These are phyloP conservation scores for Axinella damicornis DNA, from an alignment of 37 sponge, comb jelly and placozoan species.

Conservation along the genomic window DNA sequence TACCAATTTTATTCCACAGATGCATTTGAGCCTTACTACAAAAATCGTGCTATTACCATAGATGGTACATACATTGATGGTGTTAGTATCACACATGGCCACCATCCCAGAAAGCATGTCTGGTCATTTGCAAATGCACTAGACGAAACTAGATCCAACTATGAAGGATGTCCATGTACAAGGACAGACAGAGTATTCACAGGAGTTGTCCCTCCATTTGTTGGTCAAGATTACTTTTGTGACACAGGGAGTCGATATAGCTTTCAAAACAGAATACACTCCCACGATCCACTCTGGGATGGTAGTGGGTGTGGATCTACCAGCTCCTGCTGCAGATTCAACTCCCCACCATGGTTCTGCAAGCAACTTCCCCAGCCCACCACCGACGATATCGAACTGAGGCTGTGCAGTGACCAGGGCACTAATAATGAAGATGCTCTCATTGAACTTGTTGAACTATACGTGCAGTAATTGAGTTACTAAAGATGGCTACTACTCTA, in stretches of 20 bases:
- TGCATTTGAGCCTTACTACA: conserved; percentile 9
- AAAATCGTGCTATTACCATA: neutral
- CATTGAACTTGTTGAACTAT: conserved; percentile 24
- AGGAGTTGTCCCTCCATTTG: conserved; percentile 23
- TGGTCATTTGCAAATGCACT: conserved; percentile 59
- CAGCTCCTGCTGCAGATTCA: conserved; percentile 29
- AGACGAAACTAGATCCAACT: conserved; percentile 22
- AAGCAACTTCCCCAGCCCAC: conserved; percentile 20
- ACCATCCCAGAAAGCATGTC: conserved; percentile 20
- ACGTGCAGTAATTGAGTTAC: conserved; percentile 1
- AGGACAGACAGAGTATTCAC: neutral
- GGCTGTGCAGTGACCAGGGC: conserved; percentile 13
- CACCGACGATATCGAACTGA: conserved; percentile 21
- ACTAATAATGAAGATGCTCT: conserved; percentile 5
- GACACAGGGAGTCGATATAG: conserved; percentile 28
- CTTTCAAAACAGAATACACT: neutral
- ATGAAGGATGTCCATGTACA: conserved; percentile 28
- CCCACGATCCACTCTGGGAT: conserved; percentile 47
- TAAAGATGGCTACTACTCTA: too few species aligned
- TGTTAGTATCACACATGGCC: conserved; percentile 14
- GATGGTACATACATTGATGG: conserved; percentile 45
- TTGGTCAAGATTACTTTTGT: conserved; percentile 56
- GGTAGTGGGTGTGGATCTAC: conserved; percentile 26
- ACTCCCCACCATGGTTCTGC: conserved; percentile 28
- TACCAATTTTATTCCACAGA: conserved; percentile 33